phyloP scores from a whole-genome alignment of 1,140 invertebrate species.

The Epicauta chinensis region DNA sequence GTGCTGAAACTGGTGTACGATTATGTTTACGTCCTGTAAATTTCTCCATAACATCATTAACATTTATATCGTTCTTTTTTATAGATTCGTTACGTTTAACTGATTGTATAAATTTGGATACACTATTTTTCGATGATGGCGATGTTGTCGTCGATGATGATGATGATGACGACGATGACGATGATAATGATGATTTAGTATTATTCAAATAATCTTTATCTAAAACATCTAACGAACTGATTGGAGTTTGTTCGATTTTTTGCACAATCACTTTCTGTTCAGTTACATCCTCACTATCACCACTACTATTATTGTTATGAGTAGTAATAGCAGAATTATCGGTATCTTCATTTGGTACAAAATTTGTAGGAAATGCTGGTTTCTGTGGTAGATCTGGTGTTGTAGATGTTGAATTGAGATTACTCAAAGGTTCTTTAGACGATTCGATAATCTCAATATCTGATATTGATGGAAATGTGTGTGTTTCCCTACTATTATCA shows the following conservation, averaged over 20 bases:
- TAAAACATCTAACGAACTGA: constrained; percentile 3
- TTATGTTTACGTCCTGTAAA: background rate
- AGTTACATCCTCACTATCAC: too few species aligned
- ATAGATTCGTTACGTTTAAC: background rate
- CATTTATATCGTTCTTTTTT: constrained; percentile 2
- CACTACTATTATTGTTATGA: too few species aligned
- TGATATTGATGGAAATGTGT: background rate
- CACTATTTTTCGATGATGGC: too few species aligned
- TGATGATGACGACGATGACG: too few species aligned
- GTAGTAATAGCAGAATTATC: too few species aligned
- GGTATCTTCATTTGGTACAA: background rate
- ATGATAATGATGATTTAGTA: too few species aligned
- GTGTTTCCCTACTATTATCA: background rate
- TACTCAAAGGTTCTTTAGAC: background rate
- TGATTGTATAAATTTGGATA: too few species aligned
- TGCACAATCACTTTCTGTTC: constrained; percentile 8
- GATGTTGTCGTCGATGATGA: too few species aligned
- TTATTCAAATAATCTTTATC: constrained; percentile 4
- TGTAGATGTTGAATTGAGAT: background rate
- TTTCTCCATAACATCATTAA: constrained; percentile 4
- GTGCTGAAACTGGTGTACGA: constrained; percentile 1
- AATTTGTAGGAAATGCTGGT: background rate
- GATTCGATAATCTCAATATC: constrained; percentile 8
- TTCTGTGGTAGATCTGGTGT: background rate
- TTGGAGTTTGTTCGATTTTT: constrained; percentile 3